Base-by-base conservation (phyloP, 2,797 vertebrate species). In the Crenuchus spilurus region DNA sequence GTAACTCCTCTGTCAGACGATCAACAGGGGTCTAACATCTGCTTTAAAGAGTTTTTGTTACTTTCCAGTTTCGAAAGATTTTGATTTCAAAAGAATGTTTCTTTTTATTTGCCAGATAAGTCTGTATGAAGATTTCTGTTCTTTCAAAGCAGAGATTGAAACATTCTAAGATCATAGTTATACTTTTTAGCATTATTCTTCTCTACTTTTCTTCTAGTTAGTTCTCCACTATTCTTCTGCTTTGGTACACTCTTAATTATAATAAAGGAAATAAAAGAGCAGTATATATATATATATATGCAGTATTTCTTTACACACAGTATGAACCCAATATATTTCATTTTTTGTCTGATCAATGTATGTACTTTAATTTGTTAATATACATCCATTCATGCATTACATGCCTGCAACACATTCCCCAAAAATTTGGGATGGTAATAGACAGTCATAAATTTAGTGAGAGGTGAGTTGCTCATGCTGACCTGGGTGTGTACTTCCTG, bases 131-230 rank as follows among this genome's bases (percentile, higher is more conserved):
- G 49, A 66, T 70, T 33, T 62, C 20, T 46, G 62, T 9, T 33
- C 51, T 24, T 65, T 48, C n/a, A 49, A 52, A 37, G 69, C 52
- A 77, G 24, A 30, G 55, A 74, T 48, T n/a, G 33, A 24, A 54
- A 44, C 54, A 52, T 60, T 72, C 54, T 46, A 62, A 57, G 16
- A 44, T 7, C 28, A n/a, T 30, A 3, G 8, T 4, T 35, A 3
- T 22, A 6, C 22, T n/a, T 24, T 66, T 37, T 28, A 51, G 13
- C 31, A 24, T 48, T 72, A 31, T 41, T 72, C 63, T 28, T 64
- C 41, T 49, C 9, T 31, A 26, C 46, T 42, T 39, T 52, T 2
- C 28, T n/a, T n/a, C n/a, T n/a, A n/a, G n/a, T n/a, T n/a, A n/a
- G n/a, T n/a, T n/a, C n/a, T n/a, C n/a, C n/a, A n/a, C n/a, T n/a